Conservation (phyloP, 2,888 invertebrate genomes). For the Cheilosia variabilis region DNA sequence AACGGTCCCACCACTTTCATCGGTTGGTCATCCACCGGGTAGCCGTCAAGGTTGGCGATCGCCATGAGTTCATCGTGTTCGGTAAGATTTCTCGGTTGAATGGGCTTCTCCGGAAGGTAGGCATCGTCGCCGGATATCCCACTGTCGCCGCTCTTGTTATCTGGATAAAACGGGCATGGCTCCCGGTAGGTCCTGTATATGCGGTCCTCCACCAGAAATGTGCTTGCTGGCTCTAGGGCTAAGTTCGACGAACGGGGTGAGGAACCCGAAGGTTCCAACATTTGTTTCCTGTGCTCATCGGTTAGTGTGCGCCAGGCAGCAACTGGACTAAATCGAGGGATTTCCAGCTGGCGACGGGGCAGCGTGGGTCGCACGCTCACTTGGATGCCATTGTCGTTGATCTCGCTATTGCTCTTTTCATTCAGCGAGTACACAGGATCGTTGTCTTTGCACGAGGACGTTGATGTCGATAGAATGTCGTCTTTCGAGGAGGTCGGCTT, state of each 20-base stretch:
- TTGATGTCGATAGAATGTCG: slow-evolving; percentile 83
- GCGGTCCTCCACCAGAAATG: slow-evolving; percentile 83
- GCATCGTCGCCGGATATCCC: slow-evolving; percentile 91
- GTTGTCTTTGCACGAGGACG: slow-evolving; percentile 84
- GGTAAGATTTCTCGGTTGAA: slow-evolving; percentile 42
- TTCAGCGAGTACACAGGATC: slow-evolving; percentile 79
- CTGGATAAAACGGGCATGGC: slow-evolving; percentile 83
- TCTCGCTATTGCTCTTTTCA: slow-evolving; percentile 79
- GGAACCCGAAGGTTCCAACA: neutral
- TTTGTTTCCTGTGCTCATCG: slow-evolving; percentile 77
- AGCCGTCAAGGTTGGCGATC: slow-evolving; percentile 23
- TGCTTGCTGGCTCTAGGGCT: slow-evolving; percentile 53
- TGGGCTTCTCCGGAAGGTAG: slow-evolving; percentile 57
- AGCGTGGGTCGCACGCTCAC: slow-evolving; percentile 90
- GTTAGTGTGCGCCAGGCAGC: slow-evolving; percentile 91
- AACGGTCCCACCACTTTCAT: slow-evolving; percentile 70
- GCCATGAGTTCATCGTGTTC: slow-evolving; percentile 13
- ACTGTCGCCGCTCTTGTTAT: slow-evolving; percentile 92
- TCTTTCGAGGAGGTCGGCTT: neutral
- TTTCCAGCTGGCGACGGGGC: slow-evolving; percentile 90
- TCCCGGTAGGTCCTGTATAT: slow-evolving; percentile 85
- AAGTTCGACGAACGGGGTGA: neutral
- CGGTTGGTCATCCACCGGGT: slow-evolving; percentile 28
- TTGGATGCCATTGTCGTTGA: slow-evolving; percentile 87
- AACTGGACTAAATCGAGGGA: slow-evolving; percentile 92